Conservation (phyloP, 1,140 invertebrate genomes). For the Aphis gossypii region DNA sequence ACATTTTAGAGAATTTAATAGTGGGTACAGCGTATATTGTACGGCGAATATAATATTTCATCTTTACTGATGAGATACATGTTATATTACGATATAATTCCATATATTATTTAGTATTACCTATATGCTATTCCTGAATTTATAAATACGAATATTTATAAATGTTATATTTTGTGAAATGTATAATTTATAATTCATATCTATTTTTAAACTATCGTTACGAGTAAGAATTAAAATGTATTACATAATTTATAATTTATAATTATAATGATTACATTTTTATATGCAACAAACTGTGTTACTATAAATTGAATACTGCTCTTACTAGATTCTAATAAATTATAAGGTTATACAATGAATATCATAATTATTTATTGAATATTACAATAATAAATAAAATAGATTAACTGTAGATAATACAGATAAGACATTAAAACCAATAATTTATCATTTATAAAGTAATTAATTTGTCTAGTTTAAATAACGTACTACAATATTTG, state of each 20-base stretch:
- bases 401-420: not conserved
- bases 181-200: too few relatives aligned
- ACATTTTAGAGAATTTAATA: not conserved
- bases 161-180: too few relatives aligned
- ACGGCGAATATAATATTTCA: not conserved
- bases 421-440: not conserved
- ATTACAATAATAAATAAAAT: not conserved
- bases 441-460: not conserved
- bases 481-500: not conserved
- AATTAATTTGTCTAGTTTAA: not conserved
- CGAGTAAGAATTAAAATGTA: too few relatives aligned
- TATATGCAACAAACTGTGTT: too few relatives aligned
- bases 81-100: not conserved
- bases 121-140: not conserved
- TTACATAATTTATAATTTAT: too few relatives aligned
- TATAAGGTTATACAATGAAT: too few relatives aligned
- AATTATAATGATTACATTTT: too few relatives aligned
- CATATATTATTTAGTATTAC: not conserved
- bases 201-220: too few relatives aligned
- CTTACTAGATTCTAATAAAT: too few relatives aligned
- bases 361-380: too few relatives aligned
- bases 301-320: too few relatives aligned
- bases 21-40: not conserved
- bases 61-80: not conserved
- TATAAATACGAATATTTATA: not conserved